Base-by-base conservation (phyloP, 1,140 invertebrate genomes). In the Hyles vespertilio region DNA sequence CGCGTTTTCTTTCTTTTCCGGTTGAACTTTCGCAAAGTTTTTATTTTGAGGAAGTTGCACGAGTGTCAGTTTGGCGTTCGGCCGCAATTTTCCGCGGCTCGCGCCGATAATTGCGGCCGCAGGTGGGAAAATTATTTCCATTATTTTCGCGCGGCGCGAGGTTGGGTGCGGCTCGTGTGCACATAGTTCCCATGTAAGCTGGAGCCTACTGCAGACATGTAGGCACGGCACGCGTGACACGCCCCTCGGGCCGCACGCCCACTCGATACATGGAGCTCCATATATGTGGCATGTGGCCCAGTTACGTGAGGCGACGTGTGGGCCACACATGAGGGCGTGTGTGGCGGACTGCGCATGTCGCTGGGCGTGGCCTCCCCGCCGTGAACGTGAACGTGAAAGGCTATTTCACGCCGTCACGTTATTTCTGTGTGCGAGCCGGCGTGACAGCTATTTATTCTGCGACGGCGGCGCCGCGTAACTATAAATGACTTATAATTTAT, bases 401-500 rank as follows among this genome's bases (percentile, higher is more conserved):
- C 54, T 58, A 60, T 61, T 64, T 70, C 59, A 69, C 58, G 46
- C 11, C 51, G 77, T 79, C 68, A 79, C 77, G 74, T 75, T 61
- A 68, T 61, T 60, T 61, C 67, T 74, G 74, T 78, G 75, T 73
- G 79, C 74, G 70, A 51, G 54, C 58, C 70, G 72, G 82, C 81
- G 79, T 83, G 79, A 84, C 77, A 74, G 74, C 76, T 82, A 85
- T 85, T 84, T 87, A 87, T 83, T 80, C 76, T 67, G 66, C 54
- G 54, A 33, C 44, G 54, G 45, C 54, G 12, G 54, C 54, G 54
- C 10, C 43, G 45, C 54, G 46, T 67, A 72, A 83, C 78, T 77
- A 88, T 88, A 88, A 88, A 88, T 86, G 83, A 85, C 72, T 88
- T 85, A 88, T 85, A 85, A 88, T 88, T 88, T 86, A 88, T 88